A percentile compares a stretch with the other conserved stretches of the same genome.
phyloP scores from a whole-genome alignment of 2,113 vertebrate genomes.

The Odontesthes bonariensis region DNA sequence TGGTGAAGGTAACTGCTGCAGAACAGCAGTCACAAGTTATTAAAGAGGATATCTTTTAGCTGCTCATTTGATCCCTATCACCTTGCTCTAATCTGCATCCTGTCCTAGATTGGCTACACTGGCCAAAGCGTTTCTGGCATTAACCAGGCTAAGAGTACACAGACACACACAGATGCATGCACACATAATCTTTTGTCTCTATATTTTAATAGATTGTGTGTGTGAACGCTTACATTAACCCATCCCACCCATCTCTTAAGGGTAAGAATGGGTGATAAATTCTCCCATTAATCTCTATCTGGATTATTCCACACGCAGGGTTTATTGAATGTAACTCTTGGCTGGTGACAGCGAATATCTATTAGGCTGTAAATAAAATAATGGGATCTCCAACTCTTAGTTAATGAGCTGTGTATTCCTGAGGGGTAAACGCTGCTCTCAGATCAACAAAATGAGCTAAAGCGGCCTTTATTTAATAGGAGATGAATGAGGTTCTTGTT shows the following conservation, averaged over 20 bases:
- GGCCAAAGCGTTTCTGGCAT: conserved; percentile 71
- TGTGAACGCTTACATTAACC: conserved; percentile 31
- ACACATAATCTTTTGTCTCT: not conserved
- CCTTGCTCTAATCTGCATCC: conserved; percentile 74
- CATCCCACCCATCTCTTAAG: conserved; percentile 53
- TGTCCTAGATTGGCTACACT: conserved; percentile 78
- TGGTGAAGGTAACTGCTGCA: not conserved
- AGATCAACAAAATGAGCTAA: conserved; percentile 58
- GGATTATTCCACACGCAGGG: conserved; percentile 84
- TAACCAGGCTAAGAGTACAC: conserved; percentile 57
- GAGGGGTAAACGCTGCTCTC: conserved; percentile 62
- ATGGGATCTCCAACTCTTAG: conserved; percentile 76
- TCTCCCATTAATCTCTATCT: conserved; percentile 85
- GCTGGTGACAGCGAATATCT: conserved; percentile 87
- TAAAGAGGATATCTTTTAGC: conserved; percentile 68
- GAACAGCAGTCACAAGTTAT: conserved; percentile 53
- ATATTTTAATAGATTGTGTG: conserved; percentile 21
- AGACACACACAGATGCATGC: conserved; percentile 15
- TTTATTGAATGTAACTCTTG: conserved; percentile 87
- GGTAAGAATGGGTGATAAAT: conserved; percentile 86
- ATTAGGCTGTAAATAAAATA: conserved; percentile 87
- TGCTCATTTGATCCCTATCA: conserved; percentile 75
- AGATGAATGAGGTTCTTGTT: conserved; percentile 11
- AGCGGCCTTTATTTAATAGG: conserved; percentile 28
- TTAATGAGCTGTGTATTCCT: conserved; percentile 82